Evolutionary conservation across 2,113 vertebrate genomes (phyloP).

Genomic region (Carettochelys insculpta): DNA sequence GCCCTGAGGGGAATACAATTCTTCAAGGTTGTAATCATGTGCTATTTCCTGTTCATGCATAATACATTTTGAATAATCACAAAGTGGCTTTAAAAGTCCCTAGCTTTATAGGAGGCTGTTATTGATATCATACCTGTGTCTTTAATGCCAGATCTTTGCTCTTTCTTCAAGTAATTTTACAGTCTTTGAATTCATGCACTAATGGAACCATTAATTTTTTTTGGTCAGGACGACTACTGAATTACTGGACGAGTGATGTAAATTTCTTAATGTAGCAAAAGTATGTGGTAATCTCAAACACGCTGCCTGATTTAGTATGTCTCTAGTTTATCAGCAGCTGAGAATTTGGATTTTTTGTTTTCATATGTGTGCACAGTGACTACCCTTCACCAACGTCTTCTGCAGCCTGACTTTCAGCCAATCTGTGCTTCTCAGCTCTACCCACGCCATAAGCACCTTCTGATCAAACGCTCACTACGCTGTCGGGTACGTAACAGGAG

Average conservation of each 20-base stretch:
- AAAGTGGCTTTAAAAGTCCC: background rate
- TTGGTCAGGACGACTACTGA: background rate
- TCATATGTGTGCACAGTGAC: slow-evolving; percentile 81
- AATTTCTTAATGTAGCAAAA: background rate
- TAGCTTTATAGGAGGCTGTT: background rate
- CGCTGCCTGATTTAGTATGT: background rate
- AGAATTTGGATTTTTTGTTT: slow-evolving; percentile 5
- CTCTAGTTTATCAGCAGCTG: background rate
- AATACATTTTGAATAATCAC: background rate
- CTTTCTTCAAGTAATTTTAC: background rate
- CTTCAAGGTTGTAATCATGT: background rate
- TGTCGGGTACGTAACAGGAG: slow-evolving; percentile 83
- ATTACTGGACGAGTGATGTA: background rate
- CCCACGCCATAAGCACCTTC: slow-evolving; percentile 95
- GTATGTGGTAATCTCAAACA: background rate
- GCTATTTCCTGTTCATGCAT: background rate
- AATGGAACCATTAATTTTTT: background rate
- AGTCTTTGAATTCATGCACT: background rate
- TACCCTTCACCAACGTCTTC: slow-evolving; percentile 92
- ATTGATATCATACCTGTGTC: background rate
- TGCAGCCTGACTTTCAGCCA: slow-evolving; percentile 96
- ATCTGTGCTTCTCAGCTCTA: slow-evolving; percentile 94
- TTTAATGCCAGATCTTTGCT: background rate
- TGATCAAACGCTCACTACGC: slow-evolving; percentile 97
- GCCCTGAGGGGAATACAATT: background rate